Conservation (phyloP, 2,113 vertebrate species). For the Dromaius novaehollandiae region DNA sequence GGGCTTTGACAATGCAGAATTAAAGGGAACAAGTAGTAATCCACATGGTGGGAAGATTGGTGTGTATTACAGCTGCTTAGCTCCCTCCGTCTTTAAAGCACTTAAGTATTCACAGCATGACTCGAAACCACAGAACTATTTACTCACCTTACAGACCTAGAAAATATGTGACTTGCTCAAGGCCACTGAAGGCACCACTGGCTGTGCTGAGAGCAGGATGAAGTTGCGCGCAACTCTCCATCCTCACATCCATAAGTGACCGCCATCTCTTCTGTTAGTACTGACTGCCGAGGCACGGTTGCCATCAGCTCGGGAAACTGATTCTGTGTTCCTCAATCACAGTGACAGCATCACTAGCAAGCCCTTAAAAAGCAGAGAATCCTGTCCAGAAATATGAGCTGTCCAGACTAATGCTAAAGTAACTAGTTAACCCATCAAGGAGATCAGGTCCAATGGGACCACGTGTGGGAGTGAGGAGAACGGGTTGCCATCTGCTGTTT, state of each 20-base stretch:
- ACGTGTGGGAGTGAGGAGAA: neutral
- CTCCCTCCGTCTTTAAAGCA: constrained; percentile 6
- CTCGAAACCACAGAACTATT: neutral
- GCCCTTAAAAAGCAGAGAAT: neutral
- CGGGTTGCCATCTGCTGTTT: neutral
- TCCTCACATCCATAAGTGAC: neutral
- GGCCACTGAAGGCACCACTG: neutral
- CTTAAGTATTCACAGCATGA: neutral
- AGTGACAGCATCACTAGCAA: neutral
- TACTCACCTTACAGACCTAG: neutral
- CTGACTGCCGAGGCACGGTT: accelerated
- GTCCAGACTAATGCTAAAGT: accelerated
- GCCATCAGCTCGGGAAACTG: neutral
- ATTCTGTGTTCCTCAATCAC: neutral
- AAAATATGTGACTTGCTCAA: neutral
- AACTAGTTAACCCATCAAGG: neutral
- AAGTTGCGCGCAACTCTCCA: neutral
- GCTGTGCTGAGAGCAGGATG: neutral
- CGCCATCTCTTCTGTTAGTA: neutral
- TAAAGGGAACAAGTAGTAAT: neutral
- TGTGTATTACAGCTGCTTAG: neutral
- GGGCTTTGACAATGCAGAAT: neutral
- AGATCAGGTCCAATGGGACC: neutral
- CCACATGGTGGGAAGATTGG: neutral
- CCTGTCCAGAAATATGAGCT: neutral